A percentile compares a stretch with the other conserved stretches of the same genome.
phyloP scores from a whole-genome alignment of 2,797 vertebrate species.

The Lerista edwardsae region DNA sequence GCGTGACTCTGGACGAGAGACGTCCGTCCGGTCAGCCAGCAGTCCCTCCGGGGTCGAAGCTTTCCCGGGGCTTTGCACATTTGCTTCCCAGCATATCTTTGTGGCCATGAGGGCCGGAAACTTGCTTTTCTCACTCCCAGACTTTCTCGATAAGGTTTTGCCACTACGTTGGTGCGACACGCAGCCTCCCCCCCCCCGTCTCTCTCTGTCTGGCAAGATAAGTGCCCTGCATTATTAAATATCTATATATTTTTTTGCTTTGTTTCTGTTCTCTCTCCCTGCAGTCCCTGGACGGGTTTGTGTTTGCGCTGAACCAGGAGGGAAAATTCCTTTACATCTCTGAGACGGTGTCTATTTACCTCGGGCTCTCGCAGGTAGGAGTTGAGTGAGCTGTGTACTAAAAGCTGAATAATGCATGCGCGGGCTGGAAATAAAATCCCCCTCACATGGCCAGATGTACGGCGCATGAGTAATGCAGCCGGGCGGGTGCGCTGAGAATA shows the following conservation, averaged over 20 bases:
- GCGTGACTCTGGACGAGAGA: too few relatives aligned
- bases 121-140: too few relatives aligned
- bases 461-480: not conserved
- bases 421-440: not conserved
- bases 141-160: not conserved
- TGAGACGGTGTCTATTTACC: slow-evolving; percentile 92
- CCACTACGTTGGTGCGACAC: not conserved
- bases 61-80: too few relatives aligned
- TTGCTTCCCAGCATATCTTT: not conserved
- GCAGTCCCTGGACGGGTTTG: slow-evolving; percentile 91
- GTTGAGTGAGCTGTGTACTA: slow-evolving; percentile 24
- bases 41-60: not conserved
- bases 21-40: too few relatives aligned
- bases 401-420: slow-evolving; percentile 29
- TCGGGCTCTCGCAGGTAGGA: slow-evolving; percentile 92
- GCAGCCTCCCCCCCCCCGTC: too few relatives aligned
- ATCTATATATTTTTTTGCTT: not conserved
- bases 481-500: not conserved
- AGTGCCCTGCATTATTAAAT: not conserved
- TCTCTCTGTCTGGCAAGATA: not conserved
- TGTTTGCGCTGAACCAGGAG: slow-evolving; percentile 91
- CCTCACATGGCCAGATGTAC: not conserved
- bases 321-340: slow-evolving; percentile 93
- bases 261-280: slow-evolving; percentile 43
- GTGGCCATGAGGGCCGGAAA: not conserved